A percentile compares a stretch with the other conserved stretches of the same genome.
Evolutionary conservation across 2,113 vertebrate species (phyloP).

Genomic region (Leptobrachium ailaonicum): DNA sequence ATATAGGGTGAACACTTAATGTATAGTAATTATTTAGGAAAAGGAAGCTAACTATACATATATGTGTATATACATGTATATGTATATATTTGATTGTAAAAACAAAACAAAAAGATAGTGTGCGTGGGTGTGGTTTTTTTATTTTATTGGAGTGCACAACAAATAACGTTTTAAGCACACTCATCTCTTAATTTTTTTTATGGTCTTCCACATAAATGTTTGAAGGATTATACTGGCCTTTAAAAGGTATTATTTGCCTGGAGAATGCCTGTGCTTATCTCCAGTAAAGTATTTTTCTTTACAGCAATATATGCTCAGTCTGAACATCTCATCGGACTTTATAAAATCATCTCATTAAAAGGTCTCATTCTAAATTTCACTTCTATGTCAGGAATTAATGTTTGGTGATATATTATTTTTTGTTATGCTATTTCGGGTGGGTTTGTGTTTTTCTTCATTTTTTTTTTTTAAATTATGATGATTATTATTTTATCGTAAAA

Average conservation of each 20-base stretch:
- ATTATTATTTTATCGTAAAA: conserved; percentile 57
- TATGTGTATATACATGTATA: background rate
- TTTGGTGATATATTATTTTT: conserved; percentile 28
- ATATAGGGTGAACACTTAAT: conserved; percentile 85
- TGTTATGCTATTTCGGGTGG: background rate
- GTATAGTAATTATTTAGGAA: conserved; percentile 93
- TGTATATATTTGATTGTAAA: conserved; percentile 87
- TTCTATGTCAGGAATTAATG: conserved; percentile 37
- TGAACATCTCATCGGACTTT: conserved; percentile 16
- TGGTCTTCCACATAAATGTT: conserved; percentile 71
- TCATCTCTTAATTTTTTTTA: conserved; percentile 64
- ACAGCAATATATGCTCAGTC: conserved; percentile 66
- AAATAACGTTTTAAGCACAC: conserved; percentile 66
- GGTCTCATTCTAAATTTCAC: conserved; percentile 69
- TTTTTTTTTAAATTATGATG: conserved; percentile 61
- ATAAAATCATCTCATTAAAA: conserved; percentile 2
- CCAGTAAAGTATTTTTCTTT: conserved; percentile 72
- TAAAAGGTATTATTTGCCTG: conserved; percentile 67
- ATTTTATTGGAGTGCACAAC: conserved; percentile 64
- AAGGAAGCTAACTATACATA: conserved; percentile 75
- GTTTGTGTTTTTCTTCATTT: conserved; percentile 64
- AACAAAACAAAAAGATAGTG: conserved; percentile 63
- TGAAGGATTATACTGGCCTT: conserved; percentile 63
- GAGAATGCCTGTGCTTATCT: conserved; percentile 73
- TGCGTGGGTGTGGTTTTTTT: conserved; percentile 60